Base-by-base conservation (phyloP, 2,797 vertebrate species). In the Alca torda region DNA sequence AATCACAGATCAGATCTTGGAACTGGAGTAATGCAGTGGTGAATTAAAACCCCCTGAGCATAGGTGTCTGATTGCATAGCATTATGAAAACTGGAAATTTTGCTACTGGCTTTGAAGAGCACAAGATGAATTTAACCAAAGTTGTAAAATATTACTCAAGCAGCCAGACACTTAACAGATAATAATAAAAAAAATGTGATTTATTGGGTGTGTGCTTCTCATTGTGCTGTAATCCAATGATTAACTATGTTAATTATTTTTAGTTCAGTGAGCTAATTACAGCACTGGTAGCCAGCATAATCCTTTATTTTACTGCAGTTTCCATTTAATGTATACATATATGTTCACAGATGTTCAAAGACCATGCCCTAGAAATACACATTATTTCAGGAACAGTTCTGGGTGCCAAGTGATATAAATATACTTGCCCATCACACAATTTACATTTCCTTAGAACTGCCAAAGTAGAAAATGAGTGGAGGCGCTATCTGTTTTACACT, bases 91-190 rank as follows among this genome's bases (percentile, higher is more conserved):
- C 77, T 93, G 51, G 74, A 89, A 90, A 88, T 89, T 59, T 81
- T 84, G 83, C 91, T 94, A 92, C 93, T 90, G 63, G 45, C 89
- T 96, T 93, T 94, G 81, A 95, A 84, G 39, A 84, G 31, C 48
- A 87, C 8, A 73, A 70, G 51, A 41, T 76, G 50, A 93, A 63
- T 81, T 93, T 70, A 93, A 77, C 19, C 48, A 61, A 81, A 90
- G 74, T 59, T 95, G 80, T 91, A 94, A 93, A 96, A 87, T 88
- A 93, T 31, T 93, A 79, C 41, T 90, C 74, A 60, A 85, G 72
- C 53, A 94, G n/a, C 68, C 83, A 87, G 67, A 79, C 21, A 82
- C 25, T 84, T 90, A 84, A 37, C 80, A 95, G 82, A 91, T 53
- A 89, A 95, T 72, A 88, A 77, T 75, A 45, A 91, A 89, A 88